Evolutionary conservation across 2,113 vertebrate species (phyloP).

Genomic region (Ia io): DNA sequence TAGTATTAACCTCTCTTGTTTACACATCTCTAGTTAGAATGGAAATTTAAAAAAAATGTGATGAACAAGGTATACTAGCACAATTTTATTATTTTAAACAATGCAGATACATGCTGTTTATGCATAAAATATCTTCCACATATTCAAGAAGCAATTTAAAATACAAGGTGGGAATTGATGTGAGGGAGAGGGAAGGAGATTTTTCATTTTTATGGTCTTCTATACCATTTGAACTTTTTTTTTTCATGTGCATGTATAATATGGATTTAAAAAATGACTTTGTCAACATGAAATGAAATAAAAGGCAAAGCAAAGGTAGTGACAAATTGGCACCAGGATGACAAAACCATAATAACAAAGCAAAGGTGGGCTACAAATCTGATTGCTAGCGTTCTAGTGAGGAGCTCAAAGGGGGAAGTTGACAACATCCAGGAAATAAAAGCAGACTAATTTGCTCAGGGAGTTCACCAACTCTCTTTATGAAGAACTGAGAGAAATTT

Average conservation of each 20-base stretch:
- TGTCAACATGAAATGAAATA: neutral
- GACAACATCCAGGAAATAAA: neutral
- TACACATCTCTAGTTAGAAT: neutral
- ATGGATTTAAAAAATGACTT: conserved; percentile 21
- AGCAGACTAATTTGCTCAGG: neutral
- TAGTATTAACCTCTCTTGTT: neutral
- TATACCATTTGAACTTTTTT: neutral
- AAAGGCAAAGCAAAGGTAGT: neutral
- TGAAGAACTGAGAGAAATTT: neutral
- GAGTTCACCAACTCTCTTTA: neutral
- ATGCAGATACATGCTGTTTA: neutral
- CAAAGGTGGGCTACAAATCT: neutral
- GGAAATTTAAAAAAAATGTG: neutral
- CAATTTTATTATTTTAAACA: conserved; percentile 22
- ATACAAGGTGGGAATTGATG: neutral
- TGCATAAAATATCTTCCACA: neutral
- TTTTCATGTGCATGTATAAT: neutral
- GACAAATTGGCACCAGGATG: neutral
- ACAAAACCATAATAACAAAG: neutral
- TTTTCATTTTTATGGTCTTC: conserved; percentile 1
- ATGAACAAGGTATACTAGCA: neutral
- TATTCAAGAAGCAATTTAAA: conserved; percentile 1
- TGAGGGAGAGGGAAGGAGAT: neutral
- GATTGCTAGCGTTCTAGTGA: neutral
- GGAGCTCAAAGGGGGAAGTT: neutral